Percentiles rank a stretch among this genome's conserved stretches.
These are phyloP conservation scores for Hemicentrotus pulcherrimus DNA, from an alignment of 35 echinoderm and acorn worm species.

Conservation along the genomic window DNA sequence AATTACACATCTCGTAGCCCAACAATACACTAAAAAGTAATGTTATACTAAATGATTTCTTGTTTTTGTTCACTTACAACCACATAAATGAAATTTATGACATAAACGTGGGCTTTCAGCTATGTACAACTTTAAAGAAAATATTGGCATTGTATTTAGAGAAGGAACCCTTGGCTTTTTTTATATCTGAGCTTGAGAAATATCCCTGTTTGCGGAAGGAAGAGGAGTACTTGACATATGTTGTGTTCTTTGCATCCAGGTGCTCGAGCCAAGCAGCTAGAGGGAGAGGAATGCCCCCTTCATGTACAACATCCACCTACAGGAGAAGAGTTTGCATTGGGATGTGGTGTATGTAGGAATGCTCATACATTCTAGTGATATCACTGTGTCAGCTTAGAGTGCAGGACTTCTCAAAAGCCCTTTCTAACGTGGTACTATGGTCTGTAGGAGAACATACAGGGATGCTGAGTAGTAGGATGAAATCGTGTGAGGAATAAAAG, in stretches of 20 bases:
- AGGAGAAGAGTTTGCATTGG: slow-evolving; percentile 93
- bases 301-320: slow-evolving; percentile 95
- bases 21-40: too few relatives aligned
- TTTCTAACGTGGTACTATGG: background rate
- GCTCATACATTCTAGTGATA: slow-evolving; percentile 87
- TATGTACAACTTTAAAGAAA: too few relatives aligned
- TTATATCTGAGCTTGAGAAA: too few relatives aligned
- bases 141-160: too few relatives aligned
- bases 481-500: background rate
- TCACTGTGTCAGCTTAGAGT: background rate
- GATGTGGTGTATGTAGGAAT: slow-evolving; percentile 95
- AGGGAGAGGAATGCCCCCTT: slow-evolving; percentile 93
- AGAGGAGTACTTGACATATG: background rate
- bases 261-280: slow-evolving; percentile 87
- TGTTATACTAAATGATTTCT: too few relatives aligned
- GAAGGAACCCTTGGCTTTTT: too few relatives aligned
- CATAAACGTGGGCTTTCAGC: too few relatives aligned
- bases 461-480: background rate
- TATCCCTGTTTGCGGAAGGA: too few relatives aligned
- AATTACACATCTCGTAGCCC: too few relatives aligned
- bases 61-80: too few relatives aligned
- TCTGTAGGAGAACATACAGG: background rate
- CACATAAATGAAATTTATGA: too few relatives aligned
- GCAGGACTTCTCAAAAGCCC: background rate
- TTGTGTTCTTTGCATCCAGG: slow-evolving; percentile 59